Percentiles rank a stretch among this genome's conserved stretches.
These are phyloP conservation scores for Garrulus glandarius DNA, from an alignment of 2,797 vertebrate genomes.

Conservation along the genomic window DNA sequence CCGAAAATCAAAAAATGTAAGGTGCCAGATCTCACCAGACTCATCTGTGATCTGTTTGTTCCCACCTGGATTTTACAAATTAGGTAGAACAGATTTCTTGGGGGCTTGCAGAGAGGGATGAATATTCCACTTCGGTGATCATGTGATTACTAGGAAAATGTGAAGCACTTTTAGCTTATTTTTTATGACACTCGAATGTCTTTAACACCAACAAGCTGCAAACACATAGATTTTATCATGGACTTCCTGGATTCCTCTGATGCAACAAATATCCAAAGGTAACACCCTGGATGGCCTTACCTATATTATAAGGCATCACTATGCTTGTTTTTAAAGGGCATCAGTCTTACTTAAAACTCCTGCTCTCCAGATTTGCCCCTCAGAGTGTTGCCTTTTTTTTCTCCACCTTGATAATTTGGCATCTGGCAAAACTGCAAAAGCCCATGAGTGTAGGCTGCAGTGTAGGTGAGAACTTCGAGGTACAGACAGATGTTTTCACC, in stretches of 20 bases:
- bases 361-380: background rate
- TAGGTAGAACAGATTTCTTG: background rate
- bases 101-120: background rate
- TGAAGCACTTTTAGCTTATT: background rate
- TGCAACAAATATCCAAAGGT: background rate
- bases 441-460: accelerated
- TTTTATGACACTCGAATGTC: background rate
- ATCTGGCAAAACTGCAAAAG: background rate
- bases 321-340: background rate
- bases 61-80: background rate
- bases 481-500: background rate
- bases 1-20: background rate
- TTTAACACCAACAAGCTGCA: background rate
- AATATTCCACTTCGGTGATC: background rate
- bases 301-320: background rate
- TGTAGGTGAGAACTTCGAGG: background rate
- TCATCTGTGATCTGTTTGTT: background rate
- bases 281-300: background rate
- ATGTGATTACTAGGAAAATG: background rate
- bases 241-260: background rate
- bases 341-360: background rate
- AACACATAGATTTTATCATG: accelerated
- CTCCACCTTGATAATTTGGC: background rate
- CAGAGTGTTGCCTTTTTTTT: background rate
- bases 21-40: background rate